Base-by-base conservation (phyloP, 2,113 vertebrate genomes). In the Cisticola juncidis region DNA sequence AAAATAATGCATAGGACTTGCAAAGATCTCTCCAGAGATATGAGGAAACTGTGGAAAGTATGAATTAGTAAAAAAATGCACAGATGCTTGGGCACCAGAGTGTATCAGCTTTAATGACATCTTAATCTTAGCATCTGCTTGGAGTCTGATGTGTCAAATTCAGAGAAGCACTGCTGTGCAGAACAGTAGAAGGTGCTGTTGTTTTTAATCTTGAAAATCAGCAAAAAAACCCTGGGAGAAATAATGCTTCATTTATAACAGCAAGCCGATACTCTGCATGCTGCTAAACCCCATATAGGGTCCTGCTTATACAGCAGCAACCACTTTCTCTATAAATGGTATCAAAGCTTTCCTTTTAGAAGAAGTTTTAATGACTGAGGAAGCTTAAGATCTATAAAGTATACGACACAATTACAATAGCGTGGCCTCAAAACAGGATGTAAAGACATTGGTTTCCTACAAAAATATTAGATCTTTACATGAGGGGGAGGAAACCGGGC, bases 371-470 rank as follows among this genome's bases (percentile, higher is more conserved):
- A 64, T 31, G 51, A 88, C 44, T 17, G 17, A 93, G 66, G 69
- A 94, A 94, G 71, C n/a, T 73, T 33, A 77, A 77, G 42, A 58
- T 57, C 71, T 62, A 45, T 54, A 22, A 86, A 90, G 45, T 61
- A 89, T 18, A 35, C 71, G 29, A 88, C 69, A 88, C 19, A 82
- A 86, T 77, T 45, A 88, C 71, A 96, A 84, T n/a, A 87, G 42
- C 69, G 47, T n/a, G 44, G 57, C 20, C 69, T 86, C 76, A 78
- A 94, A 94, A 94, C 72, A 94, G 80, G 94, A 90, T 78, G 64
- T 66, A 70, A 94, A 94, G 71, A 88, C 56, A 73, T 25, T 61
- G 42, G 31, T 54, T 90, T 91, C 91, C 73, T 79, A 87, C 45
- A 94, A 62, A 94, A 94, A 72, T 65, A 92, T 10, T 33, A 87